Percentiles rank a stretch among this genome's conserved stretches.
Conservation (phyloP, 2,113 vertebrate species). For the Axis porcinus region DNA sequence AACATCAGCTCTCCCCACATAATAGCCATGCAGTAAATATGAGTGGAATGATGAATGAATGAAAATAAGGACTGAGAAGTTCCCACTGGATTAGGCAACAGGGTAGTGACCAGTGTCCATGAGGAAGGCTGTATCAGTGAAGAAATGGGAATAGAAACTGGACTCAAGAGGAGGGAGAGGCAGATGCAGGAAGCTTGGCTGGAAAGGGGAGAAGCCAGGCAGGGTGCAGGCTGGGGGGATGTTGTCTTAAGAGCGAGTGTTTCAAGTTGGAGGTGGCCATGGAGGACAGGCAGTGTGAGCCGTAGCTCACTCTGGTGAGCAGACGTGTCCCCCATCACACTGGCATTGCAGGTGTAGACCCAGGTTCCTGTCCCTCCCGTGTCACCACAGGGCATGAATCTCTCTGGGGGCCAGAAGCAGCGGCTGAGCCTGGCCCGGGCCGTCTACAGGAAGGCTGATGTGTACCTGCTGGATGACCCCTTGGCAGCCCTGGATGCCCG, state of each 20-base stretch:
- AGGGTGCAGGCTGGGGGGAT: background rate
- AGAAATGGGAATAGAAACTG: background rate
- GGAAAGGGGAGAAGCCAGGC: background rate
- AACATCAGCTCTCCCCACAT: background rate
- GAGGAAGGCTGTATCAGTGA: accelerated
- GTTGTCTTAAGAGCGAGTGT: background rate
- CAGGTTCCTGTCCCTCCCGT: background rate
- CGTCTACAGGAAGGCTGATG: constrained; percentile 87
- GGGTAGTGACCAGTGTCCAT: background rate
- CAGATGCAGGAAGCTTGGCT: too few relatives aligned
- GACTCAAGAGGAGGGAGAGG: background rate
- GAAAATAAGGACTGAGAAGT: background rate
- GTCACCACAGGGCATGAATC: constrained; percentile 87
- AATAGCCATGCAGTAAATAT: background rate
- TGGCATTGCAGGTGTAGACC: background rate
- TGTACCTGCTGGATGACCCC: constrained; percentile 94
- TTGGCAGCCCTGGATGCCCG: constrained; percentile 92
- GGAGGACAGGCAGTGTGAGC: background rate
- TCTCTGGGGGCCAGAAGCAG: constrained; percentile 97
- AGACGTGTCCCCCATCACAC: accelerated
- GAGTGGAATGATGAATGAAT: background rate
- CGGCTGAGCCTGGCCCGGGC: constrained; percentile 92
- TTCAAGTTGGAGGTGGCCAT: background rate
- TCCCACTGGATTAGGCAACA: background rate
- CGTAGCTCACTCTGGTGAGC: background rate